These are phyloP conservation scores for Harmothoe impar DNA, from an alignment of 2,888 invertebrate genomes.

Conservation along the genomic window DNA sequence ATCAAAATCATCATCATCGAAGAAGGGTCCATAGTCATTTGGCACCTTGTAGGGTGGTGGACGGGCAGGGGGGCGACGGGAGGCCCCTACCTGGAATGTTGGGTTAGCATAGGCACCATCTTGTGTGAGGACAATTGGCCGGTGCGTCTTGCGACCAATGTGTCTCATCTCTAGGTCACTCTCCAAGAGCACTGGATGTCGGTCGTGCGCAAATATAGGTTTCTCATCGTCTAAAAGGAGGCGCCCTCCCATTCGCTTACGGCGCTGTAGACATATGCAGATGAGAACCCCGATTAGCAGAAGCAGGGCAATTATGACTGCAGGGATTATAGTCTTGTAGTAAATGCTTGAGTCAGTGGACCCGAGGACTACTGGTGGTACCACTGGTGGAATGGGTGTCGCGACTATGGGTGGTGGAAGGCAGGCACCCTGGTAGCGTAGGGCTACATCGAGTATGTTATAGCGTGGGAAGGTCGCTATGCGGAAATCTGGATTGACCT, in stretches of 20 bases:
- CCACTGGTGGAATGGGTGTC: conserved; percentile 47
- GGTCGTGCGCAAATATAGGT: conserved; percentile 74
- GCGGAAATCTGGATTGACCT: conserved; percentile 17
- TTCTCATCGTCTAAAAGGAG: conserved; percentile 71
- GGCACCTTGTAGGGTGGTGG: conserved; percentile 23
- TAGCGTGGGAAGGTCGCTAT: conserved; percentile 64
- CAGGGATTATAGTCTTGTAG: conserved; percentile 71
- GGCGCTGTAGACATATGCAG: conserved; percentile 65
- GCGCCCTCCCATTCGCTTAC: conserved; percentile 64
- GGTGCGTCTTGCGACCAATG: conserved; percentile 71
- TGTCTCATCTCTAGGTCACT: conserved; percentile 75
- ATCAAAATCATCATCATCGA: conserved; percentile 15
- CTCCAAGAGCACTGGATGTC: conserved; percentile 77
- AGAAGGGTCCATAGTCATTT: not conserved
- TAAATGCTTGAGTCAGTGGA: conserved; percentile 65
- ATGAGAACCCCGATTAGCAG: conserved; percentile 62
- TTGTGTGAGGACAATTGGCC: conserved; percentile 71
- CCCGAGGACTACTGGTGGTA: not conserved
- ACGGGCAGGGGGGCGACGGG: conserved; percentile 8
- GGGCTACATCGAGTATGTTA: conserved; percentile 64
- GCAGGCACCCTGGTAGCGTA: conserved; percentile 69
- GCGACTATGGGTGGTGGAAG: not conserved
- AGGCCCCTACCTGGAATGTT: not conserved
- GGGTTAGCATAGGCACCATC: not conserved
- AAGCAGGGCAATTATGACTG: conserved; percentile 70